Conservation (phyloP, 2,113 vertebrate genomes). For the Calidris pugnax region DNA sequence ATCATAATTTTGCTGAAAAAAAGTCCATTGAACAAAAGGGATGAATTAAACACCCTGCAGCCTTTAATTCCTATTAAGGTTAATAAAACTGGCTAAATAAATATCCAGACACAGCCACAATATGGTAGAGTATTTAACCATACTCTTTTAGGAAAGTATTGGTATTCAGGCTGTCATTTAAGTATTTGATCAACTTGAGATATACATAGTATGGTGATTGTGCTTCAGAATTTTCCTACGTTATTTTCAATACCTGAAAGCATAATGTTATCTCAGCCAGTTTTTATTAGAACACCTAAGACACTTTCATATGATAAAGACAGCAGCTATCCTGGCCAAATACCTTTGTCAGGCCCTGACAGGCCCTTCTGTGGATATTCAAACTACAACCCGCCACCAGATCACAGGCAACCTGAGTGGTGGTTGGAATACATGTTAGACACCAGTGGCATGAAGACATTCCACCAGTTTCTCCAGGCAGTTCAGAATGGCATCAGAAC, state of each 20-base stretch:
- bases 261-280: background rate
- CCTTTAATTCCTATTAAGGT: background rate
- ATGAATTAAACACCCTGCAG: background rate
- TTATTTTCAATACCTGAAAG: background rate
- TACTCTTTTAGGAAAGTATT: background rate
- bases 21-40: background rate
- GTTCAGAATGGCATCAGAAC: background rate
- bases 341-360: background rate
- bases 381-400: background rate
- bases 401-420: background rate
- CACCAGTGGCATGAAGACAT: background rate
- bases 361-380: background rate
- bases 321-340: background rate
- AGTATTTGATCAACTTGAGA: background rate
- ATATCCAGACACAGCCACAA: background rate
- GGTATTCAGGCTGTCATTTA: background rate
- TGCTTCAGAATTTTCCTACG: background rate
- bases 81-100: background rate
- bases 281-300: background rate
- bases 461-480: background rate
- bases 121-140: background rate
- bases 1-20: background rate
- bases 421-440: background rate
- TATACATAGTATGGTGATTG: background rate
- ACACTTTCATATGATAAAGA: background rate